Evolutionary conservation across 2,888 invertebrate species (phyloP).

Genomic region (Pantelozetes paolii): DNA sequence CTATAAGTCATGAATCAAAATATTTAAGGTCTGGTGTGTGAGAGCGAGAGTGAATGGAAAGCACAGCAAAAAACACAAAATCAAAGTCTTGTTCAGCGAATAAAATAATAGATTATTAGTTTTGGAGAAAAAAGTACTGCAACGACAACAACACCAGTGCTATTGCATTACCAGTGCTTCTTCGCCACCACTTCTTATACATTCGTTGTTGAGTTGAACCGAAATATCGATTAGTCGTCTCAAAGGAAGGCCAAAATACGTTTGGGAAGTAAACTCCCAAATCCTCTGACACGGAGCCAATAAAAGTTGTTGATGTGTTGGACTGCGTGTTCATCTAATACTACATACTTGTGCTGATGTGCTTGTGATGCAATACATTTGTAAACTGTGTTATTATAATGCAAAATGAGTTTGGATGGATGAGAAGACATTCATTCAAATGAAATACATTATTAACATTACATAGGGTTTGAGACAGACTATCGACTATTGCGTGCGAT

Average conservation of each 20-base stretch:
- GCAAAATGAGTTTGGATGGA: slow-evolving; percentile 15
- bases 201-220: neutral
- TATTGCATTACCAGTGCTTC: neutral
- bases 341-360: neutral
- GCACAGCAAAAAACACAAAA: too few relatives aligned
- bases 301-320: slow-evolving; percentile 38
- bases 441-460: slow-evolving; percentile 29
- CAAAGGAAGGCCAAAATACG: slow-evolving; percentile 34
- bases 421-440: slow-evolving; percentile 22
- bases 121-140: slow-evolving; percentile 12
- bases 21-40: neutral
- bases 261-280: slow-evolving; percentile 37
- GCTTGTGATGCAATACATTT: slow-evolving; percentile 29
- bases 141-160: neutral
- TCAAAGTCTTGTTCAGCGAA: slow-evolving; percentile 3
- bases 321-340: slow-evolving; percentile 33
- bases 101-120: slow-evolving; percentile 24
- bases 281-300: slow-evolving; percentile 29
- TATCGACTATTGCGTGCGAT: neutral
- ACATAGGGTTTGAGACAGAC: neutral
- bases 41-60: neutral
- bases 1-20: slow-evolving; percentile 28
- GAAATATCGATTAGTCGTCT: slow-evolving; percentile 31
- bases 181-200: neutral
- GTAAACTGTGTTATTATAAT: slow-evolving; percentile 32